These are phyloP conservation scores for Sceloporus undulatus DNA, from an alignment of 2,113 vertebrate genomes.

Conservation along the genomic window DNA sequence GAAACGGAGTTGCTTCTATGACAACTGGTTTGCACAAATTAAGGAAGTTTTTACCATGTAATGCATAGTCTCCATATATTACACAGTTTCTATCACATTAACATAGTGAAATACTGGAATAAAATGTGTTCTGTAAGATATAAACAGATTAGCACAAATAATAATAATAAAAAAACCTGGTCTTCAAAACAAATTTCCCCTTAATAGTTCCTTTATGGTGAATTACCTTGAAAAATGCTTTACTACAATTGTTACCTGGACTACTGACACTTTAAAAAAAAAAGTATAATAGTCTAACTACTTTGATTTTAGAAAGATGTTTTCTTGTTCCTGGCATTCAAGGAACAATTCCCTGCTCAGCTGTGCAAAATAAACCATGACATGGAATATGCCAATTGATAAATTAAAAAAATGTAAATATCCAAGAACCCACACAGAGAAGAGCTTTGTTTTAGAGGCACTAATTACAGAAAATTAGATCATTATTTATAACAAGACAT, in stretches of 20 bases:
- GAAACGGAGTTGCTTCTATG: neutral
- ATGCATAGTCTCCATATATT: neutral
- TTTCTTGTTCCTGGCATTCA: conserved; percentile 1
- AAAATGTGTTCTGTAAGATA: neutral
- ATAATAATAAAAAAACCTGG: too few species aligned
- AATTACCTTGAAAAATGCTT: too few species aligned
- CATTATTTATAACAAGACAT: conserved; percentile 32
- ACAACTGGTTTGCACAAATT: conserved; percentile 1
- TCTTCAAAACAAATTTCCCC: too few species aligned
- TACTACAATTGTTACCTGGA: neutral
- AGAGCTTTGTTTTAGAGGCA: conserved; percentile 42
- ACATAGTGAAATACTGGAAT: neutral
- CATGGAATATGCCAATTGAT: conserved; percentile 53
- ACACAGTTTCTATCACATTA: neutral
- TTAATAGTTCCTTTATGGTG: too few species aligned
- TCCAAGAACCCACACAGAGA: conserved; percentile 43
- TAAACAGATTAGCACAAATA: too few species aligned
- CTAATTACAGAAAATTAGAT: conserved; percentile 22
- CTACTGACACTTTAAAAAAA: neutral
- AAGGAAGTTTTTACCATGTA: neutral
- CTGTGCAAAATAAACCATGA: conserved; percentile 42
- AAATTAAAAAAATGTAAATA: conserved; percentile 51
- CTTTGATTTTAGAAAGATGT: neutral
- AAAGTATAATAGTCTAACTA: neutral
- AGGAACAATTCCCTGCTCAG: conserved; percentile 15